A percentile compares a stretch with the other conserved stretches of the same genome.
phyloP scores from a whole-genome alignment of 2,888 invertebrate species.

The Clunio marinus region DNA sequence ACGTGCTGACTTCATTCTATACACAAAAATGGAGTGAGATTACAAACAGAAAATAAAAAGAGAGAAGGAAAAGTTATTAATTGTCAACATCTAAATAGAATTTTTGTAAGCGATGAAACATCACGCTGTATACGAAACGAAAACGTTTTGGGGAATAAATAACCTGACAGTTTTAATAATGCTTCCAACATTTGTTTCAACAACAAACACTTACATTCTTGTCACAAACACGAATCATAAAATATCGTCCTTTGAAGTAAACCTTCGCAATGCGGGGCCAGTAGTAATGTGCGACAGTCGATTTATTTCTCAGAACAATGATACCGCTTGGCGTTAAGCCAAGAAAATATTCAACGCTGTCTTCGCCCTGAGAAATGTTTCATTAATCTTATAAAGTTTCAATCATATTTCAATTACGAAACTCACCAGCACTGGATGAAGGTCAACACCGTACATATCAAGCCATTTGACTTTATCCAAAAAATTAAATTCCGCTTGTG shows the following conservation, averaged over 20 bases:
- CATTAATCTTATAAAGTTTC: neutral
- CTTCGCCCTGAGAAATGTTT: conserved; percentile 70
- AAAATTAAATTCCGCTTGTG: conserved; percentile 89
- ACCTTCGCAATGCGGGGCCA: conserved; percentile 97
- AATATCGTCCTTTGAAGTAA: conserved; percentile 93
- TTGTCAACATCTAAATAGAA: conserved; percentile 21
- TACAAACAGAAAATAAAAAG: too few species aligned
- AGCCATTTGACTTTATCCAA: conserved; percentile 98
- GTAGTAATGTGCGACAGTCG: conserved; percentile 95
- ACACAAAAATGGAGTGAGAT: too few species aligned
- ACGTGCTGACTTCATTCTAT: conserved; percentile 91
- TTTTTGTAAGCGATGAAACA: neutral
- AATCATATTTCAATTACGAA: conserved; percentile 33
- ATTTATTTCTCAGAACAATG: conserved; percentile 89
- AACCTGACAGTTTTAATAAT: neutral
- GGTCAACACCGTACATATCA: conserved; percentile 96
- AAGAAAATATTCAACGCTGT: conserved; percentile 92
- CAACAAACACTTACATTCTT: conserved; percentile 73
- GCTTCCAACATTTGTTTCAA: neutral
- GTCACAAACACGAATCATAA: conserved; percentile 92
- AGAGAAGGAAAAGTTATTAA: conserved; percentile 21
- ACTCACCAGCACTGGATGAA: conserved; percentile 91
- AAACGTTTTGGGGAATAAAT: too few species aligned
- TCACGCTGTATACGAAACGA: too few species aligned
- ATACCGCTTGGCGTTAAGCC: conserved; percentile 94